phyloP scores from a whole-genome alignment of 2,888 invertebrate species.

The Hemaris fuciformis region DNA sequence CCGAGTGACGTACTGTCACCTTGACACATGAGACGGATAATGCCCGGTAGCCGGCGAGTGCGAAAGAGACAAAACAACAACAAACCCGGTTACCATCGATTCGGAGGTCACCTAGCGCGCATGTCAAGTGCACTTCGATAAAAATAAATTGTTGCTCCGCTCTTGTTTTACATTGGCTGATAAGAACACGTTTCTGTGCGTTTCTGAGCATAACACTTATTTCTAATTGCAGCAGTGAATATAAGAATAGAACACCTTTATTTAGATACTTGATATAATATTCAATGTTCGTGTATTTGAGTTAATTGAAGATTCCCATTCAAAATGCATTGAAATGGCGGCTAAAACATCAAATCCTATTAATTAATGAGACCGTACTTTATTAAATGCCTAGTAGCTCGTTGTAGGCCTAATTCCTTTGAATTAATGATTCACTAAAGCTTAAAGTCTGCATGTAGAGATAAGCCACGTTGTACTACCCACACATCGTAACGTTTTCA shows the following conservation, averaged over 20 bases:
- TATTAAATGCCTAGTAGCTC: neutral
- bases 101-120: slow-evolving; percentile 68
- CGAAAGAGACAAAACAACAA: slow-evolving; percentile 66
- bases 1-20: slow-evolving; percentile 45
- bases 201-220: neutral
- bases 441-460: slow-evolving; percentile 30
- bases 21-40: slow-evolving; percentile 40
- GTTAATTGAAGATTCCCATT: too few species aligned
- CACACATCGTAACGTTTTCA: neutral
- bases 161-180: slow-evolving; percentile 12
- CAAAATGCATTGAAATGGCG: too few species aligned
- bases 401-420: slow-evolving; percentile 17
- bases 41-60: slow-evolving; percentile 23
- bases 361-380: neutral
- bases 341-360: too few species aligned
- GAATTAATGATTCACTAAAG: slow-evolving; percentile 26
- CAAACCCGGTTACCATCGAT: slow-evolving; percentile 72
- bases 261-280: neutral
- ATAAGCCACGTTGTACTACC: slow-evolving; percentile 37
- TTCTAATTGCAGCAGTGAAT: neutral
- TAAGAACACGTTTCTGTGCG: slow-evolving; percentile 5
- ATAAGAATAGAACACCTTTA: neutral
- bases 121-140: slow-evolving; percentile 68
- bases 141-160: slow-evolving; percentile 43
- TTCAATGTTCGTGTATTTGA: neutral